Conservation (phyloP, 2,888 invertebrate genomes). For the Colostygia pectinataria region DNA sequence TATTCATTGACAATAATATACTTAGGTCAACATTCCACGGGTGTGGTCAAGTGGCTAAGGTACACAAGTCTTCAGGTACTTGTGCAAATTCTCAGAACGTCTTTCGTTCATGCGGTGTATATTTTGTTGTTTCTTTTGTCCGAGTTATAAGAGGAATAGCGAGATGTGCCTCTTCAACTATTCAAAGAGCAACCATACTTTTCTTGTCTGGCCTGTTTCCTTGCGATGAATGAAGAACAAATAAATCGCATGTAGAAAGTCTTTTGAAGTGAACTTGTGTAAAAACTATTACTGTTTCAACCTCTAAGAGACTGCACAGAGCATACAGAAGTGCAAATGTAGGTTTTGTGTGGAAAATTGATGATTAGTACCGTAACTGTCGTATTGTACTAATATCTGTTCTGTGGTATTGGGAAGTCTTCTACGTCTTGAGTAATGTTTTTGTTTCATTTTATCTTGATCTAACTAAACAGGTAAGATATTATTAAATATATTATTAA, state of each 20-base stretch:
- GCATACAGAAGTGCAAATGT: too few relatives aligned
- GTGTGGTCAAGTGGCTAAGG: slow-evolving; percentile 29
- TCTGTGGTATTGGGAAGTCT: too few relatives aligned
- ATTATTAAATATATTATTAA: too few relatives aligned
- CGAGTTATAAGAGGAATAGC: slow-evolving; percentile 38
- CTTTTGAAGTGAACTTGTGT: slow-evolving; percentile 24
- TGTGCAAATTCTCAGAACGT: slow-evolving; percentile 50
- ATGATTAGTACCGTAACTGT: too few relatives aligned
- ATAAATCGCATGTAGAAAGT: slow-evolving; percentile 24
- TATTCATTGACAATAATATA: slow-evolving; percentile 12
- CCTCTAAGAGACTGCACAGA: neutral
- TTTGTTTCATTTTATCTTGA: too few relatives aligned
- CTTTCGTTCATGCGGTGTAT: slow-evolving; percentile 44
- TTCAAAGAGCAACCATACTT: slow-evolving; percentile 47
- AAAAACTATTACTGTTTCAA: slow-evolving; percentile 8
- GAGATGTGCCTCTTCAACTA: slow-evolving; percentile 42
- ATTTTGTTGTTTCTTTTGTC: slow-evolving; percentile 51
- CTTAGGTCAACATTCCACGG: slow-evolving; percentile 35
- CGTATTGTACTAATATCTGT: too few relatives aligned
- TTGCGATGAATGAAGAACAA: slow-evolving; percentile 22
- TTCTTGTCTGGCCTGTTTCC: slow-evolving; percentile 38
- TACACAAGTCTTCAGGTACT: slow-evolving; percentile 14
- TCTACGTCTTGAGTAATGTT: too few relatives aligned
- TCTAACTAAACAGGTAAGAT: too few relatives aligned
- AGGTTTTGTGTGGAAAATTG: too few relatives aligned